A percentile compares a stretch with the other conserved stretches of the same genome.
phyloP scores from a whole-genome alignment of 35 echinoderm and acorn worm species.

The Apostichopus californicus region DNA sequence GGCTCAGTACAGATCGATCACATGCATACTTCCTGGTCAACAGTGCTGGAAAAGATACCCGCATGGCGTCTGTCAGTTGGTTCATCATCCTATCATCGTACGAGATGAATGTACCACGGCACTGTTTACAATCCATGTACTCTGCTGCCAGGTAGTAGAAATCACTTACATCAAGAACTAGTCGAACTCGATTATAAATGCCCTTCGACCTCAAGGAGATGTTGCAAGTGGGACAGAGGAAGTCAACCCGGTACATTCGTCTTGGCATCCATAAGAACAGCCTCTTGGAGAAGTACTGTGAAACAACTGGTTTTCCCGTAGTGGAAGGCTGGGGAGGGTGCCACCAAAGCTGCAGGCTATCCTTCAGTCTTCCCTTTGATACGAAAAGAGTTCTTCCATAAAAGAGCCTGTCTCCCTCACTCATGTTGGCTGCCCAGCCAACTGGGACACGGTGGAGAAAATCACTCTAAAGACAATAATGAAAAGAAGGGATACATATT shows the following conservation, averaged over 20 bases:
- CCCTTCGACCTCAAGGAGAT: slow-evolving; percentile 13
- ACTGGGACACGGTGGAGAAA: background rate
- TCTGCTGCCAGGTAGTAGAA: slow-evolving; percentile 27
- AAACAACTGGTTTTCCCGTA: background rate
- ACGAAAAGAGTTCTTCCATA: background rate
- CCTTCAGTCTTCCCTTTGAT: background rate
- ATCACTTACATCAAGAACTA: slow-evolving; percentile 8
- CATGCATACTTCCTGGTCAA: slow-evolving; percentile 8
- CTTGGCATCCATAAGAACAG: slow-evolving; percentile 15
- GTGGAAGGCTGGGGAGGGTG: background rate
- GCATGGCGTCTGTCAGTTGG: background rate
- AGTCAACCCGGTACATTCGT: background rate
- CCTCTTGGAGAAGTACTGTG: background rate
- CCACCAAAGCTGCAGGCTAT: background rate
- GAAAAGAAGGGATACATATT: background rate
- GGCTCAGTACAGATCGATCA: background rate
- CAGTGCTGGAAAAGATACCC: background rate
- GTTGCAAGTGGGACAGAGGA: background rate
- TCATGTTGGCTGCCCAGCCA: background rate
- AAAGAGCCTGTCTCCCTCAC: background rate
- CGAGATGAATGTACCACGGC: background rate
- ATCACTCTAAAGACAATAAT: background rate
- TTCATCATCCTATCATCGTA: background rate
- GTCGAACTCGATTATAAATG: slow-evolving; percentile 18
- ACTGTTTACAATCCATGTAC: slow-evolving; percentile 14